Evolutionary conservation across 2,888 invertebrate genomes (phyloP), one percentile per base, ranked within the genome.

Genomic region (Cantharis flavilabris): DNA sequence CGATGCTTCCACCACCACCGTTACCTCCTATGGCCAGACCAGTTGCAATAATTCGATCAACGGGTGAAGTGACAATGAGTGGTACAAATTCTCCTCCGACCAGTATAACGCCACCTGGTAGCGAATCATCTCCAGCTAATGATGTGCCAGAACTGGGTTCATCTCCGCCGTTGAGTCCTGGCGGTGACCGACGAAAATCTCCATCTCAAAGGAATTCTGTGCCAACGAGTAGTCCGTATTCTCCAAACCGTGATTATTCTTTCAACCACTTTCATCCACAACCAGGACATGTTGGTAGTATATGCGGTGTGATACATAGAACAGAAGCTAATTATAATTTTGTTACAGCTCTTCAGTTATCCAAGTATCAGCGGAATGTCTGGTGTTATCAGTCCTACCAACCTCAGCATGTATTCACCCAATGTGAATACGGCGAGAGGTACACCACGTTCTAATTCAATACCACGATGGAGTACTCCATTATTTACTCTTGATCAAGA

Each of bases 21-120:
- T 92, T 98, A 33, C 97, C 98, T 9, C 98, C 98, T 16, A 97
- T 98, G 96, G 98, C 98, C 3, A 91, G 98, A 81, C 98, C 98
- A 0, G 98, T 98, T 28, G 97, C 98, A 80, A 97, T 98, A 85
- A 97, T 98, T 85, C 92, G 97, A 84, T 97, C 97, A 75, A 97
- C 97, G 84, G 89, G 91, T 70, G 92, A 91, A 82, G 88, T 91
- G 71, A 89, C 90, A 71, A 90, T 93, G 80, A 90, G 91, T 78
- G 91, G 91, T 82, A 90, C 92, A 28, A 91, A 90, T 80, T 92
- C 93, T 71, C 92, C 93, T 9, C 92, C 93, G 20, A 90, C 92
- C 10, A 91, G 93, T 64, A 89, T 90, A 79, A 91, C 91, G 75
- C 91, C 92, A 65, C 91, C 92, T 62, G 87, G 88, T 72, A 87